Evolutionary conservation across 2,888 invertebrate genomes (phyloP), one percentile per base, ranked within the genome.

Genomic region (Gymnocheta viridis): DNA sequence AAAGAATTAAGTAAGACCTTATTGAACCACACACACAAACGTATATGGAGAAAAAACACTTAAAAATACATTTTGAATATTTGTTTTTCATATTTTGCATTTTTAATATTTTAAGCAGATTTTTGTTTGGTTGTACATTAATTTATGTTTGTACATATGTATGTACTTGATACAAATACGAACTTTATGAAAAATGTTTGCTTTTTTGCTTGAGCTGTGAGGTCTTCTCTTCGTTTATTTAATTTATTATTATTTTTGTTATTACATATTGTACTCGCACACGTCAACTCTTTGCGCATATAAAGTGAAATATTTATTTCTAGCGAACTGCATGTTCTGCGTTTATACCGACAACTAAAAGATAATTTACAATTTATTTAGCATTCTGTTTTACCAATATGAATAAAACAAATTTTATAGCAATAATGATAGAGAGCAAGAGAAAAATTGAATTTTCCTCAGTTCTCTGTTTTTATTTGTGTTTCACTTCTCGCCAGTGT

Each of bases 331-430:
- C 73, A 84, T 77, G 58, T 78, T 74, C 49, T 22, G 62, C 77
- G 72, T 62, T 69, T 64, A 56, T 69, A 49, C 67, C 84, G 84
- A 81, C 84, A 81, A 84, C 84, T 84, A 78, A 84, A 67, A 77
- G 29, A 64, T 78, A 69, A 73, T 78, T 69, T 73, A n/a, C 32
- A 81, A 74, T 81, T 81, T 74, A 64, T 64, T 58, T 62, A 64
- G 56, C 38, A 73, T 58, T 81, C 62, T 56, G 56, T 41, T 74
- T 58, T 38, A 56, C n/a, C 24, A 10, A 14, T 32, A 22, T 19
- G 19, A 69, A 54, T 35, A 56, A 56, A 22, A n/a, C 19, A 62
- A 27, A 38, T 29, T 47, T 60, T 49, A n/a, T 62, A n/a, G 29
- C 54, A n/a, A 12, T 41, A 77, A 41, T 69, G n/a, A 51, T 12